Percentiles rank a stretch among this genome's conserved stretches.
Evolutionary conservation across 2,888 invertebrate genomes (phyloP).

Genomic region (Pseudococcus jackbeardsleyi): DNA sequence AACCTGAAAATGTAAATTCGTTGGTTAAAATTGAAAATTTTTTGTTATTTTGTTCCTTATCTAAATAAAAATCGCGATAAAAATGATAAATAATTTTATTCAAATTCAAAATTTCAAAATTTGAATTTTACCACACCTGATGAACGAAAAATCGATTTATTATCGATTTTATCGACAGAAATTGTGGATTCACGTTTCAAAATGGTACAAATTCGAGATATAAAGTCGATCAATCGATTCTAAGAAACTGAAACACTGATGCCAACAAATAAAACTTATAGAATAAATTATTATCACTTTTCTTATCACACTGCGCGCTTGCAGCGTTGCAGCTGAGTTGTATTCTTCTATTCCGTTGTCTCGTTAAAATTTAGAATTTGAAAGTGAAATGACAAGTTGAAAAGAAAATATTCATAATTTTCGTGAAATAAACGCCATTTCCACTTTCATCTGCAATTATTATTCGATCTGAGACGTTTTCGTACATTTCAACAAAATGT

Average conservation of each 20-base stretch:
- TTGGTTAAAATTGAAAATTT: neutral
- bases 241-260: neutral
- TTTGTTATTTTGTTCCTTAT: neutral
- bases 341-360: too few relatives aligned
- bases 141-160: neutral
- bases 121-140: too few relatives aligned
- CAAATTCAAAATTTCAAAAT: neutral
- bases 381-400: neutral
- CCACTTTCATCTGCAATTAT: neutral
- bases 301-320: neutral
- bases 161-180: neutral
- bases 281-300: neutral
- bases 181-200: neutral
- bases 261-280: neutral
- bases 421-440: neutral
- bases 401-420: neutral
- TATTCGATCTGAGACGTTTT: neutral
- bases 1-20: conserved; percentile 2
- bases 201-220: neutral
- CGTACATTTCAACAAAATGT: neutral
- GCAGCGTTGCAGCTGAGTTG: too few relatives aligned
- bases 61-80: neutral
- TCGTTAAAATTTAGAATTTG: neutral
- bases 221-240: neutral
- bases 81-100: neutral